A percentile compares a stretch with the other conserved stretches of the same genome.
phyloP scores from a whole-genome alignment of 2,888 invertebrate species.

The Caenorhabditis uteleia region DNA sequence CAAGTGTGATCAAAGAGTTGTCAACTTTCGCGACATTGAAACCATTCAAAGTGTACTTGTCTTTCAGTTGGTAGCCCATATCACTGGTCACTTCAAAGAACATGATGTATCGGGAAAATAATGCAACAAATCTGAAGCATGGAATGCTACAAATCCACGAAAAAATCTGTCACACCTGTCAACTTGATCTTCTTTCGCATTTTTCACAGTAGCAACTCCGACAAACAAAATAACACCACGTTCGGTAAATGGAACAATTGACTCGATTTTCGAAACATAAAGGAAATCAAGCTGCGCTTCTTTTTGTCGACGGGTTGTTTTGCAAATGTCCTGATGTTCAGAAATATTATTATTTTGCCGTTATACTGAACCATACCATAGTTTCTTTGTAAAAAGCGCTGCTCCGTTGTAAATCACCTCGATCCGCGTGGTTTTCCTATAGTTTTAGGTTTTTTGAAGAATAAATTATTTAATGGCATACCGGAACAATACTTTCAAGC shows the following conservation, averaged over 20 bases:
- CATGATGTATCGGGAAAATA: slow-evolving; percentile 87
- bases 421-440: slow-evolving; percentile 89
- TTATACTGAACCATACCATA: no score
- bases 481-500: slow-evolving; percentile 89
- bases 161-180: slow-evolving; percentile 53
- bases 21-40: slow-evolving; percentile 5
- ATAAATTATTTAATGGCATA: slow-evolving; percentile 15
- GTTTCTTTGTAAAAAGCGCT: slow-evolving; percentile 93
- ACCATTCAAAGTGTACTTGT: slow-evolving; percentile 25
- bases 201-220: slow-evolving; percentile 68
- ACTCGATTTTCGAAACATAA: slow-evolving; percentile 85
- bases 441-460: no score
- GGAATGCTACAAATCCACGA: not conserved
- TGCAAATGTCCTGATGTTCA: slow-evolving; percentile 89
- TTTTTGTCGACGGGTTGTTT: slow-evolving; percentile 86
- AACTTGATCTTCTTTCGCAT: slow-evolving; percentile 78
- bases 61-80: slow-evolving; percentile 79
- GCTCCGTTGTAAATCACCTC: slow-evolving; percentile 94
- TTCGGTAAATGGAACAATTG: slow-evolving; percentile 79
- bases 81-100: slow-evolving; percentile 88
- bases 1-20: not conserved
- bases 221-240: slow-evolving; percentile 79
- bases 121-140: slow-evolving; percentile 81
- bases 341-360: slow-evolving; percentile 46
- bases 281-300: slow-evolving; percentile 94